These are phyloP conservation scores for Axea sp. DNA, from an alignment of 2,888 invertebrate genomes.

Conservation along the genomic window DNA sequence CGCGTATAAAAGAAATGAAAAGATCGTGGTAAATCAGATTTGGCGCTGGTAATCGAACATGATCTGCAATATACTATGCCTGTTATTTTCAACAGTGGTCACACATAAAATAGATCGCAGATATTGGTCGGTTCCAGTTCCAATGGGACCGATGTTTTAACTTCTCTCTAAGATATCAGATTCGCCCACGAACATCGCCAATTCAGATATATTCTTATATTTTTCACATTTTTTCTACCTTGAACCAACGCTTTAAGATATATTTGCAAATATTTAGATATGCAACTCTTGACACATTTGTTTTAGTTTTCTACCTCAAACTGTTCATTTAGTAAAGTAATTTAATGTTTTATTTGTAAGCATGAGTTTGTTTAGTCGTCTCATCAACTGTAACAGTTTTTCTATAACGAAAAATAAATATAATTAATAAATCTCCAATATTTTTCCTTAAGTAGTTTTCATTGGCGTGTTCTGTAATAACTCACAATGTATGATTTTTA, in stretches of 20 bases:
- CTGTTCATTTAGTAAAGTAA: too few relatives aligned
- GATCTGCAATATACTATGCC: slow-evolving; percentile 67
- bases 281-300: too few relatives aligned
- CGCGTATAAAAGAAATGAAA: slow-evolving; percentile 55
- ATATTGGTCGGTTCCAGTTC: slow-evolving; percentile 72
- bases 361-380: too few relatives aligned
- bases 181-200: slow-evolving; percentile 73
- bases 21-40: slow-evolving; percentile 61
- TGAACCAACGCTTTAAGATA: slow-evolving; percentile 13
- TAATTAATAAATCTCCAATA: too few relatives aligned
- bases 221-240: slow-evolving; percentile 45
- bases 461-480: too few relatives aligned
- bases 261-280: slow-evolving; percentile 30
- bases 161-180: slow-evolving; percentile 71
- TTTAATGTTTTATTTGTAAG: too few relatives aligned
- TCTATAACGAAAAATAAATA: too few relatives aligned
- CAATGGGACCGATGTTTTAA: slow-evolving; percentile 72
- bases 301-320: too few relatives aligned
- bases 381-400: too few relatives aligned
- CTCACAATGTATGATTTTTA: too few relatives aligned
- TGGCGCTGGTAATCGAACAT: slow-evolving; percentile 74
- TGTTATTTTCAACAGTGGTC: slow-evolving; percentile 68
- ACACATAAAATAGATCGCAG: slow-evolving; percentile 77
- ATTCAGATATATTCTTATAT: slow-evolving; percentile 59
- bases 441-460: too few relatives aligned